Conservation (phyloP, 2,797 vertebrate genomes). For the Morelia viridis region DNA sequence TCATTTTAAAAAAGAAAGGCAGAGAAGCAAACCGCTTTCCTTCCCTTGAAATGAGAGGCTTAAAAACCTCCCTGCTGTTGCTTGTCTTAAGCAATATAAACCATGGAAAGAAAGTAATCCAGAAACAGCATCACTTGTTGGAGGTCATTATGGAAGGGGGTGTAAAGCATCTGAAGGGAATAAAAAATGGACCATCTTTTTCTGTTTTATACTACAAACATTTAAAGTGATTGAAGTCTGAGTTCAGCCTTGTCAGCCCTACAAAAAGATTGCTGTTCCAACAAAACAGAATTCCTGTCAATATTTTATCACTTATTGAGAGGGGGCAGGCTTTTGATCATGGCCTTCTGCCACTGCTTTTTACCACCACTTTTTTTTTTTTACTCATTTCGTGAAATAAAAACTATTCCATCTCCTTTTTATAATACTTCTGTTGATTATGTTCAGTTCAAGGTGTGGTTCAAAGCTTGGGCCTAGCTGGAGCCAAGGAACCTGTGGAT, state of each 20-base stretch:
- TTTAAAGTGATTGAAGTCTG: constrained; percentile 3
- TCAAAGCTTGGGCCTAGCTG: background rate
- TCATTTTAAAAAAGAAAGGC: background rate
- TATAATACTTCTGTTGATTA: background rate
- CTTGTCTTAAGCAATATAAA: background rate
- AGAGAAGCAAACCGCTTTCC: background rate
- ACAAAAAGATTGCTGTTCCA: background rate
- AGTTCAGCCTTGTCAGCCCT: constrained; percentile 10
- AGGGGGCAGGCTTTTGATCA: background rate
- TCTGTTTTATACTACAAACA: background rate
- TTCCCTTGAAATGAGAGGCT: background rate
- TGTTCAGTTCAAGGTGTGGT: background rate
- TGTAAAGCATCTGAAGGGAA: background rate
- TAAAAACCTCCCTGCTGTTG: background rate
- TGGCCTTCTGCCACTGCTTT: background rate
- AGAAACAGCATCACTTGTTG: background rate
- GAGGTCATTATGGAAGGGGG: background rate
- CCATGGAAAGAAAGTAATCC: constrained; percentile 10
- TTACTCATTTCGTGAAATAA: background rate
- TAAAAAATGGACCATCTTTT: constrained; percentile 5
- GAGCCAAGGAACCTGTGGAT: background rate
- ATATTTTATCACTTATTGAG: constrained; percentile 17
- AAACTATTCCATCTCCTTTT: background rate
- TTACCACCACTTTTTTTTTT: background rate
- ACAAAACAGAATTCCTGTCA: constrained; percentile 12